Evolutionary conservation across 2,888 invertebrate genomes (phyloP).

Genomic region (Leptothorax acervorum): DNA sequence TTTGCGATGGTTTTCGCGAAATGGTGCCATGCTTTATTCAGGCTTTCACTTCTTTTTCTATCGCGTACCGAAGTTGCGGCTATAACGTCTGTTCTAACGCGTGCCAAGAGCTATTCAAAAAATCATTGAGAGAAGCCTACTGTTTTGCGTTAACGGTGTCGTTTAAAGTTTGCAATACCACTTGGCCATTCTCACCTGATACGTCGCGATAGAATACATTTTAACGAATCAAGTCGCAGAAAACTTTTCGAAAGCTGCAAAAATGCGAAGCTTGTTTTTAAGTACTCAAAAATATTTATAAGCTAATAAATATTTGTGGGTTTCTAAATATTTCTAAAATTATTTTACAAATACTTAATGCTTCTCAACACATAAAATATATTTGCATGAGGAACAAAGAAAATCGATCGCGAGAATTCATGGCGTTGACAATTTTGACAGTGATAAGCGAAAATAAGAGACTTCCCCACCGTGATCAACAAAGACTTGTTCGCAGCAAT

Average conservation of each 20-base stretch:
- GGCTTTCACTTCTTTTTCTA: constrained; percentile 30
- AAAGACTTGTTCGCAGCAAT: constrained; percentile 58
- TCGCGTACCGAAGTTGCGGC: neutral
- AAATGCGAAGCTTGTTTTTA: neutral
- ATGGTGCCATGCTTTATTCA: constrained; percentile 65
- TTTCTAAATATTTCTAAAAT: neutral
- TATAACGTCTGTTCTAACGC: constrained; percentile 31
- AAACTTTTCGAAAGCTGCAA: constrained; percentile 49
- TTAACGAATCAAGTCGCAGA: constrained; percentile 61
- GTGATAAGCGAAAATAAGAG: constrained; percentile 44
- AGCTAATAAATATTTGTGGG: neutral
- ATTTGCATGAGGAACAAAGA: neutral
- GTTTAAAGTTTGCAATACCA: constrained; percentile 66
- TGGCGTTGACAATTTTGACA: constrained; percentile 29
- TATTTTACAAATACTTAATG: neutral
- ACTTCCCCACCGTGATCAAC: constrained; percentile 49
- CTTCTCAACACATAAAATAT: neutral
- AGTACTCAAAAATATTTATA: neutral
- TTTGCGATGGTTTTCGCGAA: constrained; percentile 42
- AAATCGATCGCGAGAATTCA: neutral
- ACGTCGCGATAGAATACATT: constrained; percentile 62
- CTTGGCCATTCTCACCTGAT: constrained; percentile 66
- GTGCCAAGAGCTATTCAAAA: constrained; percentile 51
- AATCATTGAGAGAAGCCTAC: constrained; percentile 66
- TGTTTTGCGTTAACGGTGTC: constrained; percentile 72